Conservation (phyloP, 2,113 vertebrate genomes). For the Spilogale gracilis region DNA sequence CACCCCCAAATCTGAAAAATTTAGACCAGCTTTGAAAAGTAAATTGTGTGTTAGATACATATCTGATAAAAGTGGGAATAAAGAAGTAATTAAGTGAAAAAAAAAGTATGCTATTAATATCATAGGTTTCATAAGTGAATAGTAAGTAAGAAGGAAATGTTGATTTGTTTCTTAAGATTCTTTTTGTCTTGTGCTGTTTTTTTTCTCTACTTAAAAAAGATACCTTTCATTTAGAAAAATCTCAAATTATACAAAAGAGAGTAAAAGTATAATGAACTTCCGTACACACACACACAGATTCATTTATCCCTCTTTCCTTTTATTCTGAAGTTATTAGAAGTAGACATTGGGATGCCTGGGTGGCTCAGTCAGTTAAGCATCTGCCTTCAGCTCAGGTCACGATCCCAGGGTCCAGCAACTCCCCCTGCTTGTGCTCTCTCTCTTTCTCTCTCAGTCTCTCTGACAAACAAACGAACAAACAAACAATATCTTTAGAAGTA, state of each 20-base stretch:
- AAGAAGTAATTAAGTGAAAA: background rate
- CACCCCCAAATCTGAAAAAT: background rate
- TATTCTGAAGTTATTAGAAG: background rate
- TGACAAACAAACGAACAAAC: background rate
- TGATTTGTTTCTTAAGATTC: background rate
- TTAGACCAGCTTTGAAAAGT: background rate
- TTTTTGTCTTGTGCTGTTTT: background rate
- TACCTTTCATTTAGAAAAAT: slow-evolving; percentile 6
- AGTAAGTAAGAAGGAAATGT: background rate
- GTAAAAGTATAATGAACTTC: background rate
- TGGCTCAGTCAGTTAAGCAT: background rate
- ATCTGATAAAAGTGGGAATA: background rate
- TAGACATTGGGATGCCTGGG: background rate
- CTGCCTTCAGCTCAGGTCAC: too few species aligned
- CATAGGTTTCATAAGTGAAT: background rate
- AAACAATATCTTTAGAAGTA: background rate
- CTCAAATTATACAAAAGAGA: background rate
- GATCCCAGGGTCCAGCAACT: too few species aligned
- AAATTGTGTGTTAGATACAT: background rate
- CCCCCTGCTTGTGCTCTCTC: too few species aligned
- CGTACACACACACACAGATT: background rate
- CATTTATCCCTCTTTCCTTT: background rate
- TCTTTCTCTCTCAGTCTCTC: background rate
- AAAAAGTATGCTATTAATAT: background rate
- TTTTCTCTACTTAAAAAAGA: background rate